Conservation (phyloP, 2,888 invertebrate genomes). For the Pseudococcus jackbeardsleyi region DNA sequence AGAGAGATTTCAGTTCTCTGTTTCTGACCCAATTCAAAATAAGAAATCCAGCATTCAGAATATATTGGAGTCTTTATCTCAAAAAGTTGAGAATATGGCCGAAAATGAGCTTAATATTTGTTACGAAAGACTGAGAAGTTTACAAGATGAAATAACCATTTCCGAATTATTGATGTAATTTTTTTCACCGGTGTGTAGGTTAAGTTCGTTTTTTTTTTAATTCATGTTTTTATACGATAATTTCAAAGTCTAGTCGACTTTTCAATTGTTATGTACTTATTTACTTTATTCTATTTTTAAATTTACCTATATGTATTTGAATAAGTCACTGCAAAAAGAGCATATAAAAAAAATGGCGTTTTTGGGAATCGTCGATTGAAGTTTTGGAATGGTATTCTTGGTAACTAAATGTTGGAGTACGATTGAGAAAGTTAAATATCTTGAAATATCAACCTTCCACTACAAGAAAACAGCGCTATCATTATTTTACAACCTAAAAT, state of each 20-base stretch:
- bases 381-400: no score
- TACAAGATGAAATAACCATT: conserved; percentile 24
- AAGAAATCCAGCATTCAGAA: not conserved
- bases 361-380: no score
- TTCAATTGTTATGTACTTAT: no score
- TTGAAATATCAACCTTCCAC: no score
- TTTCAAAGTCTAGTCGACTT: not conserved
- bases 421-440: no score
- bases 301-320: no score
- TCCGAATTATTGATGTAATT: conserved; percentile 5
- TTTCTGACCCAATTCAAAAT: not conserved
- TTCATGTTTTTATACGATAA: not conserved
- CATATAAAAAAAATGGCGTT: no score
- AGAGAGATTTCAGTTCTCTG: not conserved
- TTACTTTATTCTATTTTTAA: no score
- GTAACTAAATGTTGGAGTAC: no score
- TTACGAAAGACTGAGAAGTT: conserved; percentile 21
- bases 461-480: no score
- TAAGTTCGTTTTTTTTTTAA: not conserved
- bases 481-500: no score
- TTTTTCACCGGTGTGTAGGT: not conserved
- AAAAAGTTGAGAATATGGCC: not conserved
- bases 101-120: conserved; percentile 31
- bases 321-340: no score
- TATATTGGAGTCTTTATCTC: not conserved